Evolutionary conservation across 2,113 vertebrate species (phyloP).

Genomic region (Takifugu flavidus): DNA sequence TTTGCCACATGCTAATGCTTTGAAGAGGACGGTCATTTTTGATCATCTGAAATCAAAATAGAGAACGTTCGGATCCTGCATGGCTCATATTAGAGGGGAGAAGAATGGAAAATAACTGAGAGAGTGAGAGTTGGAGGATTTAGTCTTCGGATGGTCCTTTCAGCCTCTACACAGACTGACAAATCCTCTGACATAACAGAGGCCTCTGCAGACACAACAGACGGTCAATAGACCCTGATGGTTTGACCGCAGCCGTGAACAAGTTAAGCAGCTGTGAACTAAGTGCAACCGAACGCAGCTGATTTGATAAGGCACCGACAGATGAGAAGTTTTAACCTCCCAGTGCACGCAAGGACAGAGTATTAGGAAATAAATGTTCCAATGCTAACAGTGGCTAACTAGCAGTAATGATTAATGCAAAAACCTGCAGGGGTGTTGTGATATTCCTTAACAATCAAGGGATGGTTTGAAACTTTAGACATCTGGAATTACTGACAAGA

Average conservation of each 20-base stretch:
- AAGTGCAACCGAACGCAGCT: neutral
- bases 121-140: slow-evolving; percentile 30
- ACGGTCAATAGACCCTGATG: slow-evolving; percentile 34
- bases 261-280: slow-evolving; percentile 28
- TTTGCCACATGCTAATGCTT: slow-evolving; percentile 1
- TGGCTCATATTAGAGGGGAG: slow-evolving; percentile 13
- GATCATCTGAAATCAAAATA: slow-evolving; percentile 23
- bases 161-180: slow-evolving; percentile 33
- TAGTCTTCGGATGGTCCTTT: slow-evolving; percentile 49
- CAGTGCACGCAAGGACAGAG: neutral
- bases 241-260: slow-evolving; percentile 22
- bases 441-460: too few relatives aligned
- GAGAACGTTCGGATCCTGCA: slow-evolving; percentile 18
- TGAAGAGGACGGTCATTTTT: neutral
- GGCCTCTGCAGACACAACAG: slow-evolving; percentile 39
- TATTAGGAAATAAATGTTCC: neutral
- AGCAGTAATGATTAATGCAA: too few relatives aligned
- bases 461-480: too few relatives aligned
- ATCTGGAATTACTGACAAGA: too few relatives aligned
- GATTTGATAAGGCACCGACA: slow-evolving; percentile 1
- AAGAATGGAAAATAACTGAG: slow-evolving; percentile 37
- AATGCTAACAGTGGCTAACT: too few relatives aligned
- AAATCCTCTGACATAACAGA: slow-evolving; percentile 64
- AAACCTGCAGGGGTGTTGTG: too few relatives aligned
- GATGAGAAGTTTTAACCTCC: neutral